Evolutionary conservation across 35 echinoderm and acorn worm genomes (phyloP), one percentile per base, ranked within the genome.

Genomic region (Ophioderma brevispina): DNA sequence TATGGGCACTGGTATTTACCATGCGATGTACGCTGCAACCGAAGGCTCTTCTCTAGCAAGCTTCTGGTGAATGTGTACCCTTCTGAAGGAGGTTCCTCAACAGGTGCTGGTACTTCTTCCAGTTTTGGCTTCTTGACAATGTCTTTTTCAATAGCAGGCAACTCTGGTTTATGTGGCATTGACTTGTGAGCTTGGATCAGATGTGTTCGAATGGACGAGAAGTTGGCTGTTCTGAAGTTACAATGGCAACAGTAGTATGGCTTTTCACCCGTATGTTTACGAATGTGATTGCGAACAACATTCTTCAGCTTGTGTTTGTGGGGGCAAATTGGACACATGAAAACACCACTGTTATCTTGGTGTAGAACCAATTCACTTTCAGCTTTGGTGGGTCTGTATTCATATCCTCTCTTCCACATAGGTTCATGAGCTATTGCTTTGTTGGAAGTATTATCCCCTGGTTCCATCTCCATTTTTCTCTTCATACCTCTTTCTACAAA

Each of bases 1-100:
- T 70, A 70, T 4, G 59, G 59, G 23, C 59, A 70, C n/a, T 70
- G 59, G 59, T 70, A 70, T 70, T 70, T 70, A 70, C 59, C 59
- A 2, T 18, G 1, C 28, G 23, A 8, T 6, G 59, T 25, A 30
- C 59, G 59, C 23, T 70, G 59, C 28, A 70, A 70, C n/a, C 59
- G 59, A 8, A 70, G 23, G n/a, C 59, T 70, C 23, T 70, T 70
- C 23, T 70, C 59, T 25, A 70, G n/a, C 59, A 70, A 4, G n/a
- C 59, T 70, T 30, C 59, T 18, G 59, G 59, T 70, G 59, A 70
- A 70, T 6, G 59, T 70, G n/a, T 70, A 70, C 59, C 59, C 59
- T 70, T 70, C 59, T 70, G 59, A 15, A 70, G 59, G 59, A 18
- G 59, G 4, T 70, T 70, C 59, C n/a, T 70, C 59, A 25, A 25